Base-by-base conservation (phyloP, 2,888 invertebrate species). In the Noctua comes region DNA sequence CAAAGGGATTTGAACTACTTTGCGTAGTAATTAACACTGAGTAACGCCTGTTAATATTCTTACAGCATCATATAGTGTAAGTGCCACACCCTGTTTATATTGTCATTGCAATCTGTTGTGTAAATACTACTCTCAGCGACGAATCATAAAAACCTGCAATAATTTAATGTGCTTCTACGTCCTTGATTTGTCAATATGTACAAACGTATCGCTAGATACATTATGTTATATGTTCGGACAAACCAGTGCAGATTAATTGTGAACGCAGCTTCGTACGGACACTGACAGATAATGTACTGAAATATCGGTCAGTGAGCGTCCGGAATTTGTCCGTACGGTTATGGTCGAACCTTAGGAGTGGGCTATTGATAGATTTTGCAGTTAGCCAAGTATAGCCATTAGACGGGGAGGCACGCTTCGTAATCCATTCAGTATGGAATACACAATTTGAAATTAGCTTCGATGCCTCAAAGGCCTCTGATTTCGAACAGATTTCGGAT, bases 391-490 rank as follows among this genome's bases (percentile, higher is more conserved):
- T 40, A 16, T 48, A 54, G 8, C 21, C 31, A 43, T 62, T 43
- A 43, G 1, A n/a, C 4, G 7, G 21, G 43, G 7, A 36, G n/a
- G 43, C 46, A 16, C 16, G 40, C 24, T 71, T 46, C 24, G 21
- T 31, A 59, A 40, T 69, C 27, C 13, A 57, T 64, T n/a, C 31
- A 64, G 43, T 31, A 31, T n/a, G 24, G 57, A 64, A 73, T 31
- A 69, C 65, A 84, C 16, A 68, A 73, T 59, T 16, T 43, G 68
- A 80, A 73, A 80, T 70, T 59, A 69, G 59, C n/a, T 72, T 79
- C 43, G 51, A 48, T 5, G 16, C 24, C 2, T 40, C 7, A 69
- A 57, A 82, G 31, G 54, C 54, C n/a, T 18, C 27, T n/a, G 65
- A 70, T 31, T 75, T 57, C 48, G 31, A 54, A n/a, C 46, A 68